A percentile compares a stretch with the other conserved stretches of the same genome.
These are phyloP conservation scores for Eumeta japonica DNA, from an alignment of 1,140 invertebrate genomes.

Conservation along the genomic window DNA sequence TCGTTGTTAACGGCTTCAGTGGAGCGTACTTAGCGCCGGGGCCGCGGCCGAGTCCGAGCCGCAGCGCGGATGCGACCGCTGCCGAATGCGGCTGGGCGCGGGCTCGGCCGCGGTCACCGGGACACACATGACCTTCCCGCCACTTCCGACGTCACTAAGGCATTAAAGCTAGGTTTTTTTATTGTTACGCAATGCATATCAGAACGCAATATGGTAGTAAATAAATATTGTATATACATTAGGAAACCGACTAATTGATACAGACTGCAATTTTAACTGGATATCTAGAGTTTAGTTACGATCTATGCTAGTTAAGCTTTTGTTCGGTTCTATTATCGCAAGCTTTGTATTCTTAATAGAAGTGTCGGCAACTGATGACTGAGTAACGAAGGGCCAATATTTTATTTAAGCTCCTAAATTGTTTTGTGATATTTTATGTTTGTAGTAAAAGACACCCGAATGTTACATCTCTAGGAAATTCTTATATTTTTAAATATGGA, in stretches of 20 bases:
- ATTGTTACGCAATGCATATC: constrained; percentile 58
- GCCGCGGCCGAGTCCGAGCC: no score
- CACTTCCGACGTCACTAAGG: constrained; percentile 36
- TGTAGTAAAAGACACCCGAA: no score
- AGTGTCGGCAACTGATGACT: constrained; percentile 54
- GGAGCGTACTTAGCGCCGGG: constrained; percentile 44
- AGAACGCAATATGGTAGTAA: constrained; percentile 57
- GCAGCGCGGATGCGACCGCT: no score
- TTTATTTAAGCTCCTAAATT: no score
- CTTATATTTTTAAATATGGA: no score
- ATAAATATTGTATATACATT: constrained; percentile 57
- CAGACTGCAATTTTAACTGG: constrained; percentile 49
- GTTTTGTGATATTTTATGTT: no score
- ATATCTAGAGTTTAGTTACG: constrained; percentile 51
- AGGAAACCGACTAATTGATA: constrained; percentile 42
- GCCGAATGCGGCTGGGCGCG: no score
- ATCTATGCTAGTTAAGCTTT: constrained; percentile 54
- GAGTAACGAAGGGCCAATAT: constrained; percentile 47
- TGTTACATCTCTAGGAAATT: no score
- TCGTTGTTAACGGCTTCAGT: constrained; percentile 45
- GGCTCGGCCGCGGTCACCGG: no score
- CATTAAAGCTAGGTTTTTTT: constrained; percentile 56
- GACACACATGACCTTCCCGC: constrained; percentile 15
- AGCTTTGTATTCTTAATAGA: constrained; percentile 51
- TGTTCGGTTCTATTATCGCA: constrained; percentile 47